Conservation (phyloP, 2,888 invertebrate species). For the Halictus quadricinctus region DNA sequence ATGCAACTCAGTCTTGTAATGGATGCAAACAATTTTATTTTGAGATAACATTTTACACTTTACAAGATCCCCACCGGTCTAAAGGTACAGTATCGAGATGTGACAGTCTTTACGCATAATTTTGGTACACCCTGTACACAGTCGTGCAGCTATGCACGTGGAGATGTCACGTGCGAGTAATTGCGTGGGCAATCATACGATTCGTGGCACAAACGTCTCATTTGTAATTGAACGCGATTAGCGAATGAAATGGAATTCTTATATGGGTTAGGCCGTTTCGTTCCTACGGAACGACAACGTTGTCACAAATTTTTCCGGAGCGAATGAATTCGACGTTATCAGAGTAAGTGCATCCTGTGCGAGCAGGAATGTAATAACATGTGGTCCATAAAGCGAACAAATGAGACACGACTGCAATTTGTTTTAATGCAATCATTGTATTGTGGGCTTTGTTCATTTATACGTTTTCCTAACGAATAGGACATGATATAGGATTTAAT, state of each 20-base stretch:
- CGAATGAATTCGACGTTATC: not conserved
- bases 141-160: not conserved
- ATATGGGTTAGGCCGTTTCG: not conserved
- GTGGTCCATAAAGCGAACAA: not conserved
- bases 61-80: no score
- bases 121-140: not conserved
- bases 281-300: not conserved
- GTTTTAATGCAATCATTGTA: not conserved
- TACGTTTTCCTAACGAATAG: not conserved
- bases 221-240: not conserved
- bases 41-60: no score
- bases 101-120: no score
- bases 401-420: not conserved
- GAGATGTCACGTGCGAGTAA: constrained; percentile 24
- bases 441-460: not conserved
- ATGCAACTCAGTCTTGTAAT: no score
- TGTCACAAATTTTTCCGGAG: not conserved
- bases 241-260: not conserved
- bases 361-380: not conserved
- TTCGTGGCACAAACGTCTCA: not conserved
- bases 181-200: constrained; percentile 14
- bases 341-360: not conserved
- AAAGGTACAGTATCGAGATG: no score
- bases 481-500: not conserved
- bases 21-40: no score